Evolutionary conservation across 2,797 vertebrate genomes (phyloP).

Genomic region (Lates japonicus): DNA sequence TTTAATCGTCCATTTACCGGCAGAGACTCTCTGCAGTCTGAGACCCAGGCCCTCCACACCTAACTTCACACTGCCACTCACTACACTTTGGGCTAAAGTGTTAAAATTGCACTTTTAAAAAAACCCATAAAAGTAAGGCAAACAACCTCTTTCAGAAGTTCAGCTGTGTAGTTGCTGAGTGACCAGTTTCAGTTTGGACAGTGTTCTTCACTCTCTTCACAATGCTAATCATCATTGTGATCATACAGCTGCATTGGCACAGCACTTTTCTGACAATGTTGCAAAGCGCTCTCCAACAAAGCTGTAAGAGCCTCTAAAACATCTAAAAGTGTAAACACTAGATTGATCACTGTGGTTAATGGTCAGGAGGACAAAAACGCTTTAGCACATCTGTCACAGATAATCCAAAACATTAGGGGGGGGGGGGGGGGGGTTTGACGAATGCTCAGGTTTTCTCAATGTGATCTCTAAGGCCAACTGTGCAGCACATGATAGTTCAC

Average conservation of each 20-base stretch:
- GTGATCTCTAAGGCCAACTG: conserved; percentile 23
- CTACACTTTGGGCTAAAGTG: not conserved
- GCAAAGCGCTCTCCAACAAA: conserved; percentile 44
- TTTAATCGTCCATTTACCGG: not conserved
- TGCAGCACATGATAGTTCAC: not conserved
- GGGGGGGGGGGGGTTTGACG: no score
- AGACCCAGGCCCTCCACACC: not conserved
- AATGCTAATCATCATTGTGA: conserved; percentile 9
- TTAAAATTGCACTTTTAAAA: not conserved
- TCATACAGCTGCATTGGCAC: conserved; percentile 20
- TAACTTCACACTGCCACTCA: not conserved
- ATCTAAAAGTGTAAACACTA: conserved; percentile 19
- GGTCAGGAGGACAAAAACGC: conserved; percentile 21
- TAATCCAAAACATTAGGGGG: conserved; percentile 42
- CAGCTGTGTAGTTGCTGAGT: not conserved
- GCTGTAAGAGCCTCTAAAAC: conserved; percentile 50
- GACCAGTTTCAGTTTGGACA: conserved; percentile 1
- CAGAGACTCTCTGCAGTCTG: not conserved
- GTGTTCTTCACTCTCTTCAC: conserved; percentile 33
- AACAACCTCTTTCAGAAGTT: not conserved
- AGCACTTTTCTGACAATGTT: conserved; percentile 9
- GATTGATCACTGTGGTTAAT: conserved; percentile 33
- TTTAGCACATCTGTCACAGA: conserved; percentile 45
- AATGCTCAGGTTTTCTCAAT: not conserved
- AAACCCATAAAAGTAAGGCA: not conserved